A percentile compares a stretch with the other conserved stretches of the same genome.
phyloP scores from a whole-genome alignment of 2,797 vertebrate genomes.

The Bucorvus abyssinicus region DNA sequence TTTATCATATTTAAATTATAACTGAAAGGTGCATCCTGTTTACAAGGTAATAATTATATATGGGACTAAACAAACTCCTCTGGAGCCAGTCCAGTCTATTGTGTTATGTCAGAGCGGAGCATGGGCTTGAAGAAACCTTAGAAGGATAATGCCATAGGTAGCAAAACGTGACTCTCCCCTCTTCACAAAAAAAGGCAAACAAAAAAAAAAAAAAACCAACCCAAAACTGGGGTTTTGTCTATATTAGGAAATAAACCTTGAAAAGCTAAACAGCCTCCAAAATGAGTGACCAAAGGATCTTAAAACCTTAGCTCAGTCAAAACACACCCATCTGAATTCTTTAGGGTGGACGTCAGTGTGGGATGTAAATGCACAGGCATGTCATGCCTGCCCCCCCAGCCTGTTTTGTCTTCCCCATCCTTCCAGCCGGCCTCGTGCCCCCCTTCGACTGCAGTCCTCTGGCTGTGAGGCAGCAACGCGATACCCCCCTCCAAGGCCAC shows the following conservation, averaged over 20 bases:
- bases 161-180: not conserved
- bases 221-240: not conserved
- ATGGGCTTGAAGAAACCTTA: not conserved
- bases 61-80: constrained; percentile 64
- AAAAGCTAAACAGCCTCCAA: not conserved
- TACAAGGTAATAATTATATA: constrained; percentile 62
- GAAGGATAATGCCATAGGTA: not conserved
- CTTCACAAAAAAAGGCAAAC: not conserved
- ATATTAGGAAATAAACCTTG: not conserved
- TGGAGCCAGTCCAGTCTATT: constrained; percentile 57
- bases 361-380: accelerated
- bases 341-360: not conserved
- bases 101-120: not conserved
- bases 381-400: too few species aligned
- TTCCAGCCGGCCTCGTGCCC: not conserved
- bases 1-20: constrained; percentile 72
- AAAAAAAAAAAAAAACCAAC: not conserved
- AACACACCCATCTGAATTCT: not conserved
- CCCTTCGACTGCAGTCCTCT: not conserved
- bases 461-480: not conserved
- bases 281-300: not conserved
- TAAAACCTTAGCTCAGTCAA: not conserved
- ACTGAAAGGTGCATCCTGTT: constrained; percentile 74
- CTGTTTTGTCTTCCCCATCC: not conserved
- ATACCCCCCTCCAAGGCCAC: not conserved